A percentile compares a stretch with the other conserved stretches of the same genome.
Conservation (phyloP, 2,113 vertebrate species). For the Prionailurus viverrinus region DNA sequence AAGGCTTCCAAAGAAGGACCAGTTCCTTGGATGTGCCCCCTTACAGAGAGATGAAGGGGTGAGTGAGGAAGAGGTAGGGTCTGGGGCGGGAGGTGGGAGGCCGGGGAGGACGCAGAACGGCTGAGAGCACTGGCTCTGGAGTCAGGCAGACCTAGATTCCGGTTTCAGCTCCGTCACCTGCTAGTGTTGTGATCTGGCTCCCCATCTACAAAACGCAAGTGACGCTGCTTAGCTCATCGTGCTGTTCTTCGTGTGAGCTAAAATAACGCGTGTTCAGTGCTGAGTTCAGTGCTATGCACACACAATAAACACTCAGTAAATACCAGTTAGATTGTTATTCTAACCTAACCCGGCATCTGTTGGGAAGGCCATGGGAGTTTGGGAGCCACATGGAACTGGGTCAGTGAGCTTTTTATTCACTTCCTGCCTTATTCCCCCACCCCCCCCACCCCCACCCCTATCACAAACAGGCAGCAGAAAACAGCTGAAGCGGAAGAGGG, state of each 20-base stretch:
- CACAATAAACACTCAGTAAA: neutral
- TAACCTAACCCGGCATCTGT: neutral
- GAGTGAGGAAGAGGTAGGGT: constrained; percentile 63
- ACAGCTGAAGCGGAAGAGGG: constrained; percentile 86
- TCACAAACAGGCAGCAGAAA: constrained; percentile 86
- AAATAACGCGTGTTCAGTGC: neutral
- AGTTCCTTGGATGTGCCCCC: constrained; percentile 82
- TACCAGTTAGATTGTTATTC: neutral
- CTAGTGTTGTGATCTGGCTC: neutral
- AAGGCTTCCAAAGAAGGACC: constrained; percentile 54
- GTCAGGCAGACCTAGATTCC: neutral
- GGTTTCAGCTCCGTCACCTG: neutral
- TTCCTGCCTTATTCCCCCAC: neutral
- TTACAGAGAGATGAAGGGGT: constrained; percentile 89
- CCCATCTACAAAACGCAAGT: neutral
- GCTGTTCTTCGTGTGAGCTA: neutral
- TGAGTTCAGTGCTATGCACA: neutral
- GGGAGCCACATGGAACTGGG: neutral
- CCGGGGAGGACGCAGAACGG: neutral
- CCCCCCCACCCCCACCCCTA: no score
- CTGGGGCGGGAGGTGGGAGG: neutral
- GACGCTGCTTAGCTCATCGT: neutral
- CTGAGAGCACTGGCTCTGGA: neutral
- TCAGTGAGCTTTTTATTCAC: neutral
- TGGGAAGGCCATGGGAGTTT: neutral